Evolutionary conservation across 2,797 vertebrate species (phyloP), one percentile per base, ranked within the genome.

Genomic region (Xenopus petersii): DNA sequence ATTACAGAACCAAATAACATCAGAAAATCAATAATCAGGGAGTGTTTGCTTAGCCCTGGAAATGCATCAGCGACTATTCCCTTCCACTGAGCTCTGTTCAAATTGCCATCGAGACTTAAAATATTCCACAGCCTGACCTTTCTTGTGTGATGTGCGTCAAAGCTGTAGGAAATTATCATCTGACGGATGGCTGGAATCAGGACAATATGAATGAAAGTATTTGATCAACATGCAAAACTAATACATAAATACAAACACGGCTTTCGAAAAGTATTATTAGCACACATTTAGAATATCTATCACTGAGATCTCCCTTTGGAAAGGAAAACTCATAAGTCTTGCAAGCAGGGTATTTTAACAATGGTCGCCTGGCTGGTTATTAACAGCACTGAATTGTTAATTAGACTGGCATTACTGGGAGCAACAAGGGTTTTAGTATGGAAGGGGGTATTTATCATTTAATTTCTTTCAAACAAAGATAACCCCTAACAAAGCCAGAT

Each of bases 1-100:
- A 90, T 89, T 88, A 88, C 70, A 73, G 80, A 73, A 70, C 75
- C 81, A 81, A 87, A 87, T 87, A 84, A 87, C 63, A 54, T 86
- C 85, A 89, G 81, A 87, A 88, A 82, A 71, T 71, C 77, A 79
- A 83, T 87, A 83, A 85, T 75, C n/a, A 69, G 61, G 82, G 77
- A 85, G 84, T 82, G 80, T 82, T 73, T 80, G 80, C 82, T 86
- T 81, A 75, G 64, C 81, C 84, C 71, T 64, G 65, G 76, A 80
- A 83, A 84, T 76, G 69, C 15, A 80, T 64, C 74, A 85, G 61
- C 68, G 65, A 80, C 62, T 56, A 75, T 83, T 81, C 86, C 83
- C 81, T 79, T 76, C 75, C 64, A 81, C 71, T 62, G 82, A 80
- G 58, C 61, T 79, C 26, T 73, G 73, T 15, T 81, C 75, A 82